Base-by-base conservation (phyloP, 2,888 invertebrate species). In the Lymantria monacha region DNA sequence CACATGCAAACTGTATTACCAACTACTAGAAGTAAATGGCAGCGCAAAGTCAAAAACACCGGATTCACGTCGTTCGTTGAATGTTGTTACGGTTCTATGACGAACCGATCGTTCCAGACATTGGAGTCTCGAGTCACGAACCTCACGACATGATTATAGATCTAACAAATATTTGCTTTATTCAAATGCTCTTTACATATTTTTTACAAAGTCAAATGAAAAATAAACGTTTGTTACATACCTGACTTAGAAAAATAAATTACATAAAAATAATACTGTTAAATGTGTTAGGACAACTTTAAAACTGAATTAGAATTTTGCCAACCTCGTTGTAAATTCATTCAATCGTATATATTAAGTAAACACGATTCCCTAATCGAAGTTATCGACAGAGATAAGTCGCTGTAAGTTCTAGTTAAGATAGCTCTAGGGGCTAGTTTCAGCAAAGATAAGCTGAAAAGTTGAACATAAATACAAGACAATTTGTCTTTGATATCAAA, bases 1-100 rank as follows among this genome's bases (percentile, higher is more conserved):
- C 83, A 83, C 83, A 81, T 81, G 84, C 79, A 67, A 61, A 57
- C 72, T 72, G 72, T 76, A 75, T 74, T 70, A 65, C 66, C 69
- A 57, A 55, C 49, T 57, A 61, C 60, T 54, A 62, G 63, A 79
- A 83, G 83, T 73, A 81, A 86, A 86, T 87, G 64, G 72, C 58
- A 63, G 59, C 59, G 65, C 76, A 8, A 76, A 76, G 80, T 79
- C 81, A 81, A 85, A 81, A 81, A 73, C 79, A 64, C 64, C 62
- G 55, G 55, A 64, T 67, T 72, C 74, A 74, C 79, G 73, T 70
- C 69, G 58, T 59, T 57, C 72, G 68, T 70, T 71, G 70, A 73
- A 82, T 79, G 74, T 74, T 69, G 61, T 74, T 71, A 66, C 59
- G 60, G 61, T 70, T 69, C 69, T 79, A 74, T 74, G 73, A 74